These are phyloP conservation scores for Isaurus tuberculatus DNA, from an alignment of 92 coral and sea anemone genomes.

Conservation along the genomic window DNA sequence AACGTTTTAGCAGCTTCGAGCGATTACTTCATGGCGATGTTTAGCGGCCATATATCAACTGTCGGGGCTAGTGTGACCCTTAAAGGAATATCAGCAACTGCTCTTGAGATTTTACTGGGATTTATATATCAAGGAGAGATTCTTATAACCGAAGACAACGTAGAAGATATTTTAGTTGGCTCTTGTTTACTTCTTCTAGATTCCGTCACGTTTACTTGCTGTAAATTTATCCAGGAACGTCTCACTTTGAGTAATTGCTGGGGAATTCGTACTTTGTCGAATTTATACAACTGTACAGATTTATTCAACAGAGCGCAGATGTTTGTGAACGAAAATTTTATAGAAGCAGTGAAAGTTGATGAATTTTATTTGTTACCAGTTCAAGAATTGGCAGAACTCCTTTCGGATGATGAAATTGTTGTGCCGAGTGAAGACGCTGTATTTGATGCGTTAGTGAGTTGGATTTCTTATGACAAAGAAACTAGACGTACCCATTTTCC, in stretches of 20 bases:
- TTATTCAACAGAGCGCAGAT: conserved; percentile 74
- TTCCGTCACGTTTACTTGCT: conserved; percentile 82
- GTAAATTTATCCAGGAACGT: conserved; percentile 91
- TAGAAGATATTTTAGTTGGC: conserved; percentile 92
- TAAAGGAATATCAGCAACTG: conserved; percentile 81
- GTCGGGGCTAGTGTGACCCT: conserved; percentile 64
- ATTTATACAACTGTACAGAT: conserved; percentile 75
- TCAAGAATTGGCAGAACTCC: conserved; percentile 69
- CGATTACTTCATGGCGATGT: conserved; percentile 99
- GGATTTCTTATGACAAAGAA: conserved; percentile 75
- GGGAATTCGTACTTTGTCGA: conserved; percentile 96
- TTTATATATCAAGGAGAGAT: conserved; percentile 90
- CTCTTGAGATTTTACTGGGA: conserved; percentile 80
- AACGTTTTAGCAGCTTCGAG: conserved; percentile 91
- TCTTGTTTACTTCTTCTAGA: conserved; percentile 86
- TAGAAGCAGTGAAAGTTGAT: conserved; percentile 74
- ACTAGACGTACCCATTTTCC: conserved; percentile 68
- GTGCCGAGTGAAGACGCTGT: conserved; percentile 86
- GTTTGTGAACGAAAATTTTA: conserved; percentile 91
- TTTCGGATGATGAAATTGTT: conserved; percentile 83
- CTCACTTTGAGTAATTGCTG: conserved; percentile 86
- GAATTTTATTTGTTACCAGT: conserved; percentile 86
- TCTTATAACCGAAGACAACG: conserved; percentile 88
- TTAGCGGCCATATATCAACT: conserved; percentile 85
- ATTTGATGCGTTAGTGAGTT: conserved; percentile 78